phyloP scores from a whole-genome alignment of 1,140 invertebrate species.

The Papilio glaucus region DNA sequence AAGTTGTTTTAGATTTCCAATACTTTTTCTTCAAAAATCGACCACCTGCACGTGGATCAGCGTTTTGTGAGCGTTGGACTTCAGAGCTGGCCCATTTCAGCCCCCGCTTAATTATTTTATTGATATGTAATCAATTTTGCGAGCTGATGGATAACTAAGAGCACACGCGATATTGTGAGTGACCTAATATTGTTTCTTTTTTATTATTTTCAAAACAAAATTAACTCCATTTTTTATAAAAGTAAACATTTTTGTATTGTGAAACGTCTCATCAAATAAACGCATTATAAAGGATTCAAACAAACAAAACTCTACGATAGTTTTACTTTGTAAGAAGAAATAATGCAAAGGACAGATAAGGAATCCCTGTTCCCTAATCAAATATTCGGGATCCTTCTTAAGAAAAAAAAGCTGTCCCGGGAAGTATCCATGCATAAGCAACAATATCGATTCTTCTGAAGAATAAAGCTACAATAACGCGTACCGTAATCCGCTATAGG shows the following conservation, averaged over 20 bases:
- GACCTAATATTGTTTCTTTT: too few species aligned
- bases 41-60: too few species aligned
- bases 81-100: too few species aligned
- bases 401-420: slow-evolving; percentile 55
- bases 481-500: slow-evolving; percentile 3
- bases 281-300: slow-evolving; percentile 13
- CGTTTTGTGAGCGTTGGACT: too few species aligned
- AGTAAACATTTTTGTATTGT: neutral
- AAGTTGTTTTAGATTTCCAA: too few species aligned
- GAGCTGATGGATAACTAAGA: too few species aligned
- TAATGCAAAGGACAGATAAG: slow-evolving; percentile 46
- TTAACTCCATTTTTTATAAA: neutral
- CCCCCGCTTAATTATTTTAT: too few species aligned
- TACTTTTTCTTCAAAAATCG: too few species aligned
- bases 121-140: too few species aligned
- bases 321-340: slow-evolving; percentile 17
- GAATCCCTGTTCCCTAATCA: slow-evolving; percentile 61
- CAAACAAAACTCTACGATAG: slow-evolving; percentile 14
- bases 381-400: slow-evolving; percentile 69
- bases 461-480: slow-evolving; percentile 67
- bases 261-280: slow-evolving; percentile 8
- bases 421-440: slow-evolving; percentile 65
- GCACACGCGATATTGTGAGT: too few species aligned
- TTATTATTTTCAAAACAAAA: neutral
- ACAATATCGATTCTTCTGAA: slow-evolving; percentile 70